phyloP scores from a whole-genome alignment of 2,113 vertebrate species.

The Melierax canorus region DNA sequence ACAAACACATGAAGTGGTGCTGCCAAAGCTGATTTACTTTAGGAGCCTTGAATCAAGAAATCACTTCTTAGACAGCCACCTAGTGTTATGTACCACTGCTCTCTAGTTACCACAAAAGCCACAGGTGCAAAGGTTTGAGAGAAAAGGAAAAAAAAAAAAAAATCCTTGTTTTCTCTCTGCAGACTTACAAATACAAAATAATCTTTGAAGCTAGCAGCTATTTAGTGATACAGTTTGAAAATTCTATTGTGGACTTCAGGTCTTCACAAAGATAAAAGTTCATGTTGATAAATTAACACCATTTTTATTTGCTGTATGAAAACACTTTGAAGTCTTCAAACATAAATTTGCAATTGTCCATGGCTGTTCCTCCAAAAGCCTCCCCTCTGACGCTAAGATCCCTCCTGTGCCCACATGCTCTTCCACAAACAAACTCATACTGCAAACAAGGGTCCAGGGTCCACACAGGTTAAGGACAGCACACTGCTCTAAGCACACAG shows the following conservation, averaged over 20 bases:
- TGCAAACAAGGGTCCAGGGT: slow-evolving; percentile 32
- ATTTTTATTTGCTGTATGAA: not conserved
- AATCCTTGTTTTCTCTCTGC: not conserved
- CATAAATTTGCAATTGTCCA: not conserved
- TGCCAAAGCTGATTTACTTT: not conserved
- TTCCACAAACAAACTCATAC: not conserved
- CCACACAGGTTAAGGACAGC: slow-evolving; percentile 25
- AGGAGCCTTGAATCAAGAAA: not conserved
- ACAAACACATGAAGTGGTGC: not conserved
- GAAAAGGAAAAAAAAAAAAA: not conserved
- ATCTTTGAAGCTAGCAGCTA: not conserved
- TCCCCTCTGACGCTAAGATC: not conserved
- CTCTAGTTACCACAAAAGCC: not conserved
- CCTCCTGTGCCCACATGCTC: not conserved
- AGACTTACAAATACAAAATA: not conserved
- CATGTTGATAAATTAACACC: not conserved
- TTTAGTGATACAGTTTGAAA: not conserved
- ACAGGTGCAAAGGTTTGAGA: not conserved
- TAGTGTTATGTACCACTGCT: not conserved
- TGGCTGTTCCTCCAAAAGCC: not conserved
- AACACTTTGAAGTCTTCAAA: not conserved
- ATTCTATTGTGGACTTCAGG: not conserved
- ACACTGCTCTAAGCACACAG: not conserved
- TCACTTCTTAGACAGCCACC: slow-evolving; percentile 39
- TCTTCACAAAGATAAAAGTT: not conserved